Conservation (phyloP, 2,888 invertebrate genomes). For the Aphrophora alni region DNA sequence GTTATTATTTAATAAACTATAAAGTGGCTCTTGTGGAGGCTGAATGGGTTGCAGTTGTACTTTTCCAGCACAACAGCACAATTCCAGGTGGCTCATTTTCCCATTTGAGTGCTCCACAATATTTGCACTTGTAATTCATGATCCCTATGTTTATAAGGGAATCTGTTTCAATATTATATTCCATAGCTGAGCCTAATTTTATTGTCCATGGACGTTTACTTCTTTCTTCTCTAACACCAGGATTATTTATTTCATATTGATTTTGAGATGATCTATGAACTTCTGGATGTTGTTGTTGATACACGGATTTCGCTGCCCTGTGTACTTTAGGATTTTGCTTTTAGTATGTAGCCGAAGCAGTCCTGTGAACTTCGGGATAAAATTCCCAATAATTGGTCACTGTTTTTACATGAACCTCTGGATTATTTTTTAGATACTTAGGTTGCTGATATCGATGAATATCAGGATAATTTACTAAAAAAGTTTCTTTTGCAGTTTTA, state of each 20-base stretch:
- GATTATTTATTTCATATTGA: background rate
- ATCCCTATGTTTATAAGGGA: background rate
- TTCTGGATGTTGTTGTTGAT: background rate
- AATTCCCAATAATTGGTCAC: background rate
- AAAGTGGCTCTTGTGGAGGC: background rate
- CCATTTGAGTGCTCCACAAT: no score
- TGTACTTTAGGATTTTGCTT: background rate
- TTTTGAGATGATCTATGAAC: background rate
- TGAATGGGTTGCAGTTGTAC: background rate
- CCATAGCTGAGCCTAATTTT: background rate
- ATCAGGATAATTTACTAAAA: background rate
- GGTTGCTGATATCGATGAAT: background rate
- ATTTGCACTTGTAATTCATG: no score
- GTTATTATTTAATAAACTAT: background rate
- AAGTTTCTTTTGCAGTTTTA: background rate
- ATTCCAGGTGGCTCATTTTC: no score
- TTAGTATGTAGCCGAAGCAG: background rate
- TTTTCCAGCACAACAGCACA: background rate
- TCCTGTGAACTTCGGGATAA: background rate
- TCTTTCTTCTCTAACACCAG: background rate
- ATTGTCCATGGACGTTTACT: background rate
- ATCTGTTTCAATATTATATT: background rate
- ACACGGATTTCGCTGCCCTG: background rate
- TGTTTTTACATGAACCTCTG: background rate
- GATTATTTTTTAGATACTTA: no score